Evolutionary conservation across 1,140 invertebrate genomes (phyloP), one percentile per base, ranked within the genome.

Genomic region (Cydia strobilella): DNA sequence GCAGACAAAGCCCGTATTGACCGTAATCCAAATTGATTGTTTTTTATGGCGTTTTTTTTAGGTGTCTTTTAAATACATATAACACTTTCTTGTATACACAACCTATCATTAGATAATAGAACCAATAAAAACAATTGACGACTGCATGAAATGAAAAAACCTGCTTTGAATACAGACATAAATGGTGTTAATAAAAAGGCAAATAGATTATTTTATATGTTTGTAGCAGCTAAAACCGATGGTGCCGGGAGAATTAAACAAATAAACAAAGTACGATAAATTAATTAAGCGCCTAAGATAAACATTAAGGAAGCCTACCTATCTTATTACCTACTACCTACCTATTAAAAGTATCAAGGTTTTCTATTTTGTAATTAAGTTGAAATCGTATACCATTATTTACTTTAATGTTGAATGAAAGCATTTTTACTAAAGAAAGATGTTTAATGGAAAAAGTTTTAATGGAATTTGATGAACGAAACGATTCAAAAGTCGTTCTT

Each of bases 401-500:
- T 83, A 84, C 76, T 84, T 87, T 79, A 82, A 84, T 80, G 80
- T 82, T 85, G 82, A 80, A 86, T 84, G 76, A 86, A 85, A 87
- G 79, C 75, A 82, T 88, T 89, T 86, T 84, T 85, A 83, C 83
- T 80, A 78, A 85, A 86, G 80, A 82, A 81, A 81, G 83, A 87
- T 86, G 81, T 89, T 86, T 88, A 89, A 90, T 90, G 84, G 86
- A 87, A 90, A 89, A 90, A 90, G 82, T 90, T 90, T 90, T 89
- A 90, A 90, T 89, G 83, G 83, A 84, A 89, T 90, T 87, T 86
- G 86, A 90, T 88, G 80, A 85, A 88, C 86, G 86, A 82, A 89
- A 85, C 82, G 71, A 72, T 72, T 72, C 71, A 51, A 51, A 72
- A 72, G 71, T 72, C 71, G 82, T 78, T 84, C 76, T 82, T 82